A percentile compares a stretch with the other conserved stretches of the same genome.
phyloP scores from a whole-genome alignment of 2,888 invertebrate species.

The Leuctra nigra region DNA sequence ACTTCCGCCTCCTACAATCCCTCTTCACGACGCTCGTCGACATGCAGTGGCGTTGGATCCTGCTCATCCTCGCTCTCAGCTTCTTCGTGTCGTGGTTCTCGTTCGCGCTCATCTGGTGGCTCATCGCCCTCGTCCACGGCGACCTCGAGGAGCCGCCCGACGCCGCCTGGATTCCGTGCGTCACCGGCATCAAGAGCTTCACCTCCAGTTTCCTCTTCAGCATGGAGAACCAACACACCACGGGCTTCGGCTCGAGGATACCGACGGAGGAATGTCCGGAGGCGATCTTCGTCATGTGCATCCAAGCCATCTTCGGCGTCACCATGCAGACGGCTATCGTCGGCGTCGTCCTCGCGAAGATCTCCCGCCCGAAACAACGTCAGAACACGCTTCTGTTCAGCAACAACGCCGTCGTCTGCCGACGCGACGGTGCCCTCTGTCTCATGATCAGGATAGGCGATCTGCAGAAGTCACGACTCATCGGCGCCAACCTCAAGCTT shows the following conservation, averaged over 20 bases:
- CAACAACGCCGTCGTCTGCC: constrained; percentile 57
- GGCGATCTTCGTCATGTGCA: constrained; percentile 73
- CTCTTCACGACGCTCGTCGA: constrained; percentile 60
- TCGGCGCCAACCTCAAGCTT: constrained; percentile 60
- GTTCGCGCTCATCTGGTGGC: constrained; percentile 72
- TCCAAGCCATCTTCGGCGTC: constrained; percentile 49
- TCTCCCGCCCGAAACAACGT: constrained; percentile 68
- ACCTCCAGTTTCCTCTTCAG: constrained; percentile 67
- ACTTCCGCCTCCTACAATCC: constrained; percentile 49
- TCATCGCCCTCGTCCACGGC: constrained; percentile 66
- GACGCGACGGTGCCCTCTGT: constrained; percentile 69
- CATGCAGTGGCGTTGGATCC: constrained; percentile 64
- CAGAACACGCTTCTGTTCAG: constrained; percentile 73
- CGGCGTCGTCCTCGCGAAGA: constrained; percentile 67
- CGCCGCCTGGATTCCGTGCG: constrained; percentile 43
- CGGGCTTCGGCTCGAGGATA: constrained; percentile 75
- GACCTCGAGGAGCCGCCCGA: constrained; percentile 49
- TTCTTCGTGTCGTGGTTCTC: constrained; percentile 69
- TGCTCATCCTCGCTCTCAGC: constrained; percentile 53
- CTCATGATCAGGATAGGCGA: constrained; percentile 78
- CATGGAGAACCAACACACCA: constrained; percentile 78
- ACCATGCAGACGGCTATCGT: constrained; percentile 55
- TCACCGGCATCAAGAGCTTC: constrained; percentile 46
- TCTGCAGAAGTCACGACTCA: constrained; percentile 64
- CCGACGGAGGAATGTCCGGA: constrained; percentile 80